Conservation (phyloP, 2,797 vertebrate species). For the Monodelphis domestica region DNA sequence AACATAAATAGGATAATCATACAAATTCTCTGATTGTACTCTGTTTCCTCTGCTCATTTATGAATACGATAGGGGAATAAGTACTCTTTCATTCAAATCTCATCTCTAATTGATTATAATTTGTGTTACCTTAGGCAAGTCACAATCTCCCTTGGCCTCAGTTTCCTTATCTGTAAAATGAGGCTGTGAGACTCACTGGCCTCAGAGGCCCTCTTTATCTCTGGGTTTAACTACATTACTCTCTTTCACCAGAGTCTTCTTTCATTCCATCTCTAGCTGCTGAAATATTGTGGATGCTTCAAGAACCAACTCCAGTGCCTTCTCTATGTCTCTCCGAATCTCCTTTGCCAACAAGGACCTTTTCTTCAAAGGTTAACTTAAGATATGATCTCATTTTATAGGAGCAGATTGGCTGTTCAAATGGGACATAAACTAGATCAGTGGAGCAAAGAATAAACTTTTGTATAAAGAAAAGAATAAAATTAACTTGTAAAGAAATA, state of each 20-base stretch:
- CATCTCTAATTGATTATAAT: neutral
- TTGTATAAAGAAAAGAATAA: neutral
- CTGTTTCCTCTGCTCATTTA: neutral
- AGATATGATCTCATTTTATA: neutral
- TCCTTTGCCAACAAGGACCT: neutral
- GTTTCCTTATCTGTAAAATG: neutral
- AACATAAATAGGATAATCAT: neutral
- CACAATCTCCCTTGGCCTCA: neutral
- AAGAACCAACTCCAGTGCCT: neutral
- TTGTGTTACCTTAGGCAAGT: neutral
- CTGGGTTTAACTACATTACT: neutral
- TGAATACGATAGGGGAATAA: neutral
- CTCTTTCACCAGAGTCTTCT: neutral
- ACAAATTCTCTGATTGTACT: neutral
- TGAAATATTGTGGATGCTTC: neutral
- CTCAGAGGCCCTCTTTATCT: neutral
- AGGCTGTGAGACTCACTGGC: neutral
- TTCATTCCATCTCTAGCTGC: neutral
- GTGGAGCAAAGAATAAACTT: neutral
- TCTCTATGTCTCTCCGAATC: too few relatives aligned
- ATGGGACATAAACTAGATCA: neutral
- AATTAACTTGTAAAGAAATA: neutral
- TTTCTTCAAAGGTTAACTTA: neutral
- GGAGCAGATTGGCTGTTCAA: neutral
- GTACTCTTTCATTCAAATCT: neutral